These are phyloP conservation scores for Phania funesta DNA, from an alignment of 2,888 invertebrate species.

Conservation along the genomic window DNA sequence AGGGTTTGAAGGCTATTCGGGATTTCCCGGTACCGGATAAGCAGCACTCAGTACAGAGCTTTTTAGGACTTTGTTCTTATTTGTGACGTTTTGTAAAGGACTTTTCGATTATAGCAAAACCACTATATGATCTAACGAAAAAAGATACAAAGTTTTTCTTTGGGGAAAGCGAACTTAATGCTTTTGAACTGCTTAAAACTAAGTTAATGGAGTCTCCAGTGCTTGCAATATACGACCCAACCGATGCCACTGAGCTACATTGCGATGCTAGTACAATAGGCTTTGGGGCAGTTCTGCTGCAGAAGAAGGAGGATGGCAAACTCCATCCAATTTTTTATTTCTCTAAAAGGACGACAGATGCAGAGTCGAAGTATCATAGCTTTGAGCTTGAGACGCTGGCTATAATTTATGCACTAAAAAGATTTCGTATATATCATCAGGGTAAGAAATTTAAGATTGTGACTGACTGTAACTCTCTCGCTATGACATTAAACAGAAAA, in stretches of 20 bases:
- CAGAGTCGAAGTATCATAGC: background rate
- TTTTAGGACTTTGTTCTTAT: conserved; percentile 56
- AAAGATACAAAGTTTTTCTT: background rate
- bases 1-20: conserved; percentile 16
- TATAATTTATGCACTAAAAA: no score
- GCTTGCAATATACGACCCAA: background rate
- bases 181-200: background rate
- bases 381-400: background rate
- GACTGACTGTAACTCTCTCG: background rate
- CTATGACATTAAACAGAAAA: no score
- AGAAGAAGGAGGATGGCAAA: no score
- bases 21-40: no score
- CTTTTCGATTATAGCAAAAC: conserved; percentile 23
- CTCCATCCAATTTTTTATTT: background rate
- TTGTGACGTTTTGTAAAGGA: conserved; percentile 54
- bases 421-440: no score
- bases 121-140: background rate
- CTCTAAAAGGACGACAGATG: background rate
- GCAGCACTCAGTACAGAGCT: conserved; percentile 36
- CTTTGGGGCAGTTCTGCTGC: background rate
- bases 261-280: background rate
- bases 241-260: background rate
- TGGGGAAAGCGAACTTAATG: background rate
- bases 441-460: background rate
- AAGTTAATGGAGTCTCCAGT: background rate